Evolutionary conservation across 2,113 vertebrate genomes (phyloP), one percentile per base, ranked within the genome.

Genomic region (Callipepla squamata): DNA sequence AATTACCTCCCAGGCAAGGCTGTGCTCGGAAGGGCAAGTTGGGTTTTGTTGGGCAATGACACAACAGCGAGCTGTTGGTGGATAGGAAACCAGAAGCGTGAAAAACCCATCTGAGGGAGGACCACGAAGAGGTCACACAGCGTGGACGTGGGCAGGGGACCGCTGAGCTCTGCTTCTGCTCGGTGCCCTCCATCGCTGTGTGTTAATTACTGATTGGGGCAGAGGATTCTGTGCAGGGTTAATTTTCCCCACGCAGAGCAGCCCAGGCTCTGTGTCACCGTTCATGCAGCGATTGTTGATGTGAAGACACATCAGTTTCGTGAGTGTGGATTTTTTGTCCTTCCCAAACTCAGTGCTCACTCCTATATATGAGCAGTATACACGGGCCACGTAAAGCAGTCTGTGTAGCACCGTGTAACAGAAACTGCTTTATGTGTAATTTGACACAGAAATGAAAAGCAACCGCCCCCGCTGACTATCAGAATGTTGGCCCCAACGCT

Each of bases 161-260:
- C 45, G 0, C 0, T 8, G 13, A 40, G 16, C 17, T 45, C 7
- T 40, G 50, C 28, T 19, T 75, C 45, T 30, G 5, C 28, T 45
- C 4, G 30, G n/a, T 28, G 48, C 53, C 30, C 1, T 36, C 1
- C 19, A 1, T 21, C 28, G 3, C 32, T 6, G 25, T 1, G 15
- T 3, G 21, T 34, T 25, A 11, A 2, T 21, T 7, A 12, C 36
- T 1, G 3, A 3, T 3, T 3, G 2, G 0, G 19, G 51, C 40
- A 40, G 25, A 22, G 28, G 40, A 14, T 2, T 51, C 13, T 5
- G 44, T 7, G 0, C 2, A 4, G 48, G 13, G 11, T 57, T 8
- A 7, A 4, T 1, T 7, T 17, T 1, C 30, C 2, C 2, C 36
- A 28, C n/a, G 4, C 62, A 13, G 50, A 55, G 53, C 53, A 55